Conservation (phyloP, 1,140 invertebrate genomes). For the Listronotus bonariensis region DNA sequence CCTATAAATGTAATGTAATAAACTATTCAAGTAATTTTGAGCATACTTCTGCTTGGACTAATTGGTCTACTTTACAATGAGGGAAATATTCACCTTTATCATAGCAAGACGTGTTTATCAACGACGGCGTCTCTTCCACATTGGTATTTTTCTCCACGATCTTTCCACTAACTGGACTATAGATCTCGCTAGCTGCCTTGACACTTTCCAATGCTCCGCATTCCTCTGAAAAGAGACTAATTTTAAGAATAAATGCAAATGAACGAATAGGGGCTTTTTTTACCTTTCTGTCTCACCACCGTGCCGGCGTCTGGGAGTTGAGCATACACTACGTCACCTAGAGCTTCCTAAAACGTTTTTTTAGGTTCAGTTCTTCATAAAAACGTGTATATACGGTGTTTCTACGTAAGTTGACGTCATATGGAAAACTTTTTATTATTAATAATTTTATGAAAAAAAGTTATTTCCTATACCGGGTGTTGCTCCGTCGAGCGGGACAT, state of each 20-base stretch:
- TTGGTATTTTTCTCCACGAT: conserved; percentile 82
- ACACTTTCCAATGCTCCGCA: conserved; percentile 96
- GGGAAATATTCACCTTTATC: conserved; percentile 77
- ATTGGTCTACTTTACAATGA: too few species aligned
- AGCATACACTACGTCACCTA: conserved; percentile 94
- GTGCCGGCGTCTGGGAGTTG: conserved; percentile 84
- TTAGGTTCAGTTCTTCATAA: not conserved
- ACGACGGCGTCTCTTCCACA: conserved; percentile 80
- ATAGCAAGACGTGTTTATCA: conserved; percentile 92
- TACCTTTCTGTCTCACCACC: conserved; percentile 55
- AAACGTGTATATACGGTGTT: not conserved
- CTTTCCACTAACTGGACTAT: conserved; percentile 87
- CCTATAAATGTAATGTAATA: too few species aligned
- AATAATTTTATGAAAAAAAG: too few species aligned
- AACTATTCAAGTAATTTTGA: too few species aligned
- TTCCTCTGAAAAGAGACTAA: conserved; percentile 67
- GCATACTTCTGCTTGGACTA: too few species aligned
- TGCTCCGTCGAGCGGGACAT: too few species aligned
- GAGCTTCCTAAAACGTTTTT: conserved; percentile 67
- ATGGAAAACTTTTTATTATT: too few species aligned
- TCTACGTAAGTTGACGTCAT: not conserved
- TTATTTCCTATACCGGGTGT: too few species aligned
- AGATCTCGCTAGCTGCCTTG: conserved; percentile 95
- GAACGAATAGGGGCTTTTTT: conserved; percentile 13
- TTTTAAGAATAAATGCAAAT: conserved; percentile 33